Evolutionary conservation across 2,113 vertebrate species (phyloP).

Genomic region (Stigmatopora nigra): DNA sequence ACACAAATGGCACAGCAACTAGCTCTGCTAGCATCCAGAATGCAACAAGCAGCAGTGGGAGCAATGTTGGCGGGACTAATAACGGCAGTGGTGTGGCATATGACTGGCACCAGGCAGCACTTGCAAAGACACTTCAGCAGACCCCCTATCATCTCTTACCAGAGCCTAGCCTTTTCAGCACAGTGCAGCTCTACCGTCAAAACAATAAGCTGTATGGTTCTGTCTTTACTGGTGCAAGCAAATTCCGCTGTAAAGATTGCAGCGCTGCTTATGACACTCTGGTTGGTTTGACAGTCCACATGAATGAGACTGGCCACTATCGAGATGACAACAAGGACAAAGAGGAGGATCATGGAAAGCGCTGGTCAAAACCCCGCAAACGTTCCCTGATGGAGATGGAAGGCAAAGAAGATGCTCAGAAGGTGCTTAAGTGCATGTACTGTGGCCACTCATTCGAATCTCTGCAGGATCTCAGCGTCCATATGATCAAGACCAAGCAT

Average conservation of each 20-base stretch:
- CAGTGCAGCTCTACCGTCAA: slow-evolving; percentile 96
- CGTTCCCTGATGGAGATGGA: slow-evolving; percentile 99
- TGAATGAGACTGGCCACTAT: slow-evolving; percentile 99
- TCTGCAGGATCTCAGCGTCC: slow-evolving; percentile 96
- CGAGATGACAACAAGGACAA: slow-evolving; percentile 97
- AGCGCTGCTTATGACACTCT: slow-evolving; percentile 95
- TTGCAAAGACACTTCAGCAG: slow-evolving; percentile 97
- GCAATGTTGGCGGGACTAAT: slow-evolving; percentile 55
- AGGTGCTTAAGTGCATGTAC: slow-evolving; percentile 99
- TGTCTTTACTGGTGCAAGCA: slow-evolving; percentile 97
- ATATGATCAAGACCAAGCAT: slow-evolving; percentile 99
- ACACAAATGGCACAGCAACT: slow-evolving; percentile 62
- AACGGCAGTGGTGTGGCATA: slow-evolving; percentile 82
- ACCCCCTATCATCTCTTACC: slow-evolving; percentile 90
- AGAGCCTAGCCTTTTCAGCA: slow-evolving; percentile 98
- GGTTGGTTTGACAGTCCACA: slow-evolving; percentile 95
- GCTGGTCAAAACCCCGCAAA: slow-evolving; percentile 97
- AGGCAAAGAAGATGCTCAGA: slow-evolving; percentile 97
- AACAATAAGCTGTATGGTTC: slow-evolving; percentile 97
- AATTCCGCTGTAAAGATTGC: slow-evolving; percentile 98
- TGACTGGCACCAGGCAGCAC: slow-evolving; percentile 97
- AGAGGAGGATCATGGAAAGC: slow-evolving; percentile 86
- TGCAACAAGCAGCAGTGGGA: slow-evolving; percentile 66
- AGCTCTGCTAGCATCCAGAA: slow-evolving; percentile 61
- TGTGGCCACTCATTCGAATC: slow-evolving; percentile 98